Base-by-base conservation (phyloP, 1,140 invertebrate species). In the Ceratina japonica region DNA sequence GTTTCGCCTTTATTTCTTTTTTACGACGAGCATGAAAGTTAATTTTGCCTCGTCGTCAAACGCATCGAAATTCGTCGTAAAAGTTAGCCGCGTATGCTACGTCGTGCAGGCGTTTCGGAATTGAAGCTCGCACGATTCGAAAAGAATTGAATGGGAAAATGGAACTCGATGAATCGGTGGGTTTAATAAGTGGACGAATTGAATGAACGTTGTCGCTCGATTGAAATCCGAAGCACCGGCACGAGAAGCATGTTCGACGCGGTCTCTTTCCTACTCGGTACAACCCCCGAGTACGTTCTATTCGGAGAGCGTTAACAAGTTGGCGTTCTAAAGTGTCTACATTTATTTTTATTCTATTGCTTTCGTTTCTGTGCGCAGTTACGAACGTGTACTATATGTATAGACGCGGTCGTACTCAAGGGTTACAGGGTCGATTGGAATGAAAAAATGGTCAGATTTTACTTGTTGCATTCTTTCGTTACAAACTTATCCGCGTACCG, bases 241-340 rank as follows among this genome's bases (percentile, higher is more conserved):
- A 37, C 66, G 75, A 18, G 24, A 8, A 37, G 58, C 66, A 44
- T 8, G 10, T 62, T 59, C 44, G 8, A n/a, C n/a, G 27, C n/a
- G 13, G n/a, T 5, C 4, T 31, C 37, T 31, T 22, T 56, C 18
- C 13, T 13, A 15, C 58, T 54, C 49, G 68, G 52, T 54, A 71
- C 71, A 54, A 77, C 75, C 49, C 75, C 63, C 1, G 16, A 77
- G 58, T 54, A 72, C 68, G 58, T 63, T 62, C 49, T 16, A 54
- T 54, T 71, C 58, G 4, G 37, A 44, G 20, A 61, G 16, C 16
- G 24, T 24, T 27, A 13, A 54, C 37, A 44, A 54, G 44, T 37
- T 24, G 15, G 8, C 27, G 16, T 10, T 18, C 4, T 8, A 0
- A 62, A 15, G 2, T 7, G 18, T 44, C 37, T 44, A 44, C 10